Conservation (phyloP, 2,888 invertebrate species). For the Thera britannica region DNA sequence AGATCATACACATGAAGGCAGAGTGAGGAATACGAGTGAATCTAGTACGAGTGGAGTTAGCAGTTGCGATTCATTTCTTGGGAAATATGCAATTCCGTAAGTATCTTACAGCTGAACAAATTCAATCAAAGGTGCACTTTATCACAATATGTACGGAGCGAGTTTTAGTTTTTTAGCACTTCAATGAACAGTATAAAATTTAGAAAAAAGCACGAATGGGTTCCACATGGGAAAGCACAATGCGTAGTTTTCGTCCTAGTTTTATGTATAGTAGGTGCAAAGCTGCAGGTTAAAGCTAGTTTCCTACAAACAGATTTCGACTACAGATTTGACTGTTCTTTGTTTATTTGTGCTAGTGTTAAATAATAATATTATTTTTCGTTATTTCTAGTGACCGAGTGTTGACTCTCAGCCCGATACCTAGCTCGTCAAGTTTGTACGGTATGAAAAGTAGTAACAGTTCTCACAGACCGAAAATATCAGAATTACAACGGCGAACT, state of each 20-base stretch:
- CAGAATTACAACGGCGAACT: constrained; percentile 81
- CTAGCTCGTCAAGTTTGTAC: constrained; percentile 91
- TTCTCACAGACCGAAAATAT: constrained; percentile 72
- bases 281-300: background rate
- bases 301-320: background rate
- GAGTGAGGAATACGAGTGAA: constrained; percentile 85
- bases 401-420: constrained; percentile 94
- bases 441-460: constrained; percentile 77
- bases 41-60: constrained; percentile 93
- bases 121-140: no score
- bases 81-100: constrained; percentile 85
- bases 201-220: no score
- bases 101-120: constrained; percentile 41
- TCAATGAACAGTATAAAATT: no score
- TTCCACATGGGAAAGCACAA: no score
- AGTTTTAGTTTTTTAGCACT: no score
- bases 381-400: constrained; percentile 86
- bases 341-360: background rate
- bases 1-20: constrained; percentile 73
- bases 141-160: no score
- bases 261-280: background rate
- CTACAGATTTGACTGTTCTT: background rate
- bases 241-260: no score
- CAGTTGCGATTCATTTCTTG: constrained; percentile 90
- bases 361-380: constrained; percentile 3